Conservation (phyloP, 2,888 invertebrate species). For the Caradrina kadenii region DNA sequence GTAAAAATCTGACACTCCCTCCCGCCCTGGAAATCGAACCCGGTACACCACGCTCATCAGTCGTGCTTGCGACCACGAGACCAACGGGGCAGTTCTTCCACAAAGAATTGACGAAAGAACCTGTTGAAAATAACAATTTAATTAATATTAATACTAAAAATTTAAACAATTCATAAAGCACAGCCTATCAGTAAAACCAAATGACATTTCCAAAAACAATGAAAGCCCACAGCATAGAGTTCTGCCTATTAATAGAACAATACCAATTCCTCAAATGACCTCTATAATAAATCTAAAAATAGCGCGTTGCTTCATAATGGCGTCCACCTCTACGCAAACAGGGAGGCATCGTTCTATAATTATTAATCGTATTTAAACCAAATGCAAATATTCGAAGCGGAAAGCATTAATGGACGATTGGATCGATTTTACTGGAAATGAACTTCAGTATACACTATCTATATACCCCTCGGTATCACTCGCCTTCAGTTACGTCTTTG, state of each 20-base stretch:
- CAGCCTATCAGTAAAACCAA: not conserved
- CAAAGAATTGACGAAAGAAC: not conserved
- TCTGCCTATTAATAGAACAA: not conserved
- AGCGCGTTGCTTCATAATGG: constrained; percentile 44
- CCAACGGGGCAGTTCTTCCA: too few species aligned
- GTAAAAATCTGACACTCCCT: too few species aligned
- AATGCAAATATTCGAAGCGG: constrained; percentile 60
- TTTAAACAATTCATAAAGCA: not conserved
- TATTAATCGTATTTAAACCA: constrained; percentile 77
- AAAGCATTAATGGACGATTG: constrained; percentile 51
- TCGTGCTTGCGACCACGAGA: too few species aligned
- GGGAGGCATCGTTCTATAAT: constrained; percentile 69
- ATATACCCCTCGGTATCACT: too few species aligned
- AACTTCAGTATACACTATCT: not conserved
- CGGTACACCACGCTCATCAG: too few species aligned
- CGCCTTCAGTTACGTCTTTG: too few species aligned
- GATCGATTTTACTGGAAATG: constrained; percentile 35
- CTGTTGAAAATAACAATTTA: not conserved
- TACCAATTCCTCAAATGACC: not conserved
- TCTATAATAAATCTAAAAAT: not conserved
- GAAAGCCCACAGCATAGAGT: not conserved
- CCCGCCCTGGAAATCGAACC: too few species aligned
- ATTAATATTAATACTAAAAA: not conserved
- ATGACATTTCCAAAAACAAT: not conserved
- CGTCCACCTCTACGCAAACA: constrained; percentile 60